Evolutionary conservation across 2,797 vertebrate genomes (phyloP), one percentile per base, ranked within the genome.

Genomic region (Pseudochaenichthys georgianus): DNA sequence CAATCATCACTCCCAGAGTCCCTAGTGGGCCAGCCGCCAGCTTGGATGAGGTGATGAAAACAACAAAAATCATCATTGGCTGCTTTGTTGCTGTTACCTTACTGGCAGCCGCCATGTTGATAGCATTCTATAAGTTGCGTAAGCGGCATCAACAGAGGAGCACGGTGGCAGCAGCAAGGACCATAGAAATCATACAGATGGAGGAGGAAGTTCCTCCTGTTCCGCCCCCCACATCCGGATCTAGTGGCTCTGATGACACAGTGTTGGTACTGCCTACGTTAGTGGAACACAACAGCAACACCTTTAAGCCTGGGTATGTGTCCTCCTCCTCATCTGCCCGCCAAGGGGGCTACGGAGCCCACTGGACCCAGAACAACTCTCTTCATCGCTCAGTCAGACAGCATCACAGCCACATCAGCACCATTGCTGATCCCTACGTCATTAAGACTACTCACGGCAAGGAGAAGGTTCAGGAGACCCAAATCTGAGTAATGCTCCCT

Each of bases 51-150:
- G 96, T 98, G 86, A 99, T 99, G 98, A 98, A 96, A 95, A 99
- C 98, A 93, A 99, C 98, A 80, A 99, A 99, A 93, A 99, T 99
- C 94, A 99, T 99, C 93, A 99, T 99, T 74, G 97, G 97, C 75
- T 99, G 98, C 92, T 99, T 99, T 77, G 98, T 99, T 89, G 97
- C 98, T 0, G 97, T 99, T 81, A 99, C 98, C 13, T 94, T 99
- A 86, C 89, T 99, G 53, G 98, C 98, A 50, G 98, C 98, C 1
- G 96, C 96, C 93, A 99, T 99, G 98, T 91, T 99, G 87, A 97
- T 99, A 55, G 97, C 96, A 55, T 99, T 99, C 96, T 99, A 99
- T 91, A 99, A 99, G 90, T 95, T 99, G 71, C 97, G 98, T 54
- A 99, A 99, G 93, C 94, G 97, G 61, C 98, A 99, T 94, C 98